Base-by-base conservation (phyloP, 2,888 invertebrate genomes). In the Sphecodes monilicornis region DNA sequence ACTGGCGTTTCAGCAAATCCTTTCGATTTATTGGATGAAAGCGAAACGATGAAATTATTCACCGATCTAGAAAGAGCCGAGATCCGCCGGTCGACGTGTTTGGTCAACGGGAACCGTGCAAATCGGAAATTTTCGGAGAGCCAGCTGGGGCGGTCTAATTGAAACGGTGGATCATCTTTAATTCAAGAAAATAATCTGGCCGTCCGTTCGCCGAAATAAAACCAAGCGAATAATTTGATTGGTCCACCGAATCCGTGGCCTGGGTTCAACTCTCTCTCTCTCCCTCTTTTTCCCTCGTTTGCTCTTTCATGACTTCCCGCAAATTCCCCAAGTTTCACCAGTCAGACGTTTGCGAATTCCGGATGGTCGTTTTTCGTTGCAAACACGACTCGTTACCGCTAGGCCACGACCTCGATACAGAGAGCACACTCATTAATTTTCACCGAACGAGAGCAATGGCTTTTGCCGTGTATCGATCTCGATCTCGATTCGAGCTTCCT, bases 141-240 rank as follows among this genome's bases (percentile, higher is more conserved):
- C 22, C 8, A 46, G 43, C 26, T 16, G 64, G 22, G 69, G n/a
- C 60, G 46, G 57, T 81, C 69, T 81, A 83, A 81, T 76, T 76
- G 72, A 68, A 73, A 72, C 29, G 57, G 46, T 46, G 81, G 43
- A 69, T 76, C 76, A 76, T 81, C 68, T 81, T 83, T 72, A 76
- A 83, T 68, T 80, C 72, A 68, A 71, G 81, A 68, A 81, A 83
- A 76, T 80, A 76, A 76, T 71, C 66, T 46, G 22, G 13, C 29
- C 2, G 50, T 11, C 41, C 60, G 54, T 43, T 54, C 60, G 36
- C 18, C 72, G 43, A 81, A 82, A 81, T 76, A 83, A 69, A 76
- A 68, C n/a, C 43, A 18, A n/a, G 39, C 54, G 66, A 43, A 43
- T 46, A 80, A 80, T 72, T 76, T 46, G 46, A 76, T 80, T 75